Base-by-base conservation (phyloP, 2,113 vertebrate species). In the Cranoglanis bouderius region DNA sequence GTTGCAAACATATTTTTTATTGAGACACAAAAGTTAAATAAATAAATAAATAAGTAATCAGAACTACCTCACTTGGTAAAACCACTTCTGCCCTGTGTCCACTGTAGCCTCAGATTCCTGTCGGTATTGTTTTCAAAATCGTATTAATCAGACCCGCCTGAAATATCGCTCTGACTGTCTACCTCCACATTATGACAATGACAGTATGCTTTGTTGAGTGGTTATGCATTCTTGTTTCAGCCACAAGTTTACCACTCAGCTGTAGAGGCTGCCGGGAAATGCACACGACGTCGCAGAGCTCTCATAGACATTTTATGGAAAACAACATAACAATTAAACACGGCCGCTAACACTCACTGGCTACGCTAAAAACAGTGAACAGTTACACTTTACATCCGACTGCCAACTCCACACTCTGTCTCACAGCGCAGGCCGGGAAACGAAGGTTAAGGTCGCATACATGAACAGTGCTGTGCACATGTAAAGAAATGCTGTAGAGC, bases 291-390 rank as follows among this genome's bases (percentile, higher is more conserved):
- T 32, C n/a, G 24, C 38, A 40, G 80, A 38, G 35, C 40, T 21
- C 80, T 59, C 53, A 40, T 43, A 61, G 81, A 83, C n/a, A 10
- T 85, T 85, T 85, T 51, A 85, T 67, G 61, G 83, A 32, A 67
- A 65, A 51, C 61, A 67, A 67, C 83, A 32, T 85, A 70, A 65
- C 61, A 85, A 85, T 85, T 85, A 84, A 84, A 84, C 21, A 29
- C 59, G 38, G 14, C 57, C 6, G 59, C 82, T 84, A 67, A 85
- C 83, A 85, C 82, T 46, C 82, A 65, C 82, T 46, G 59, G 59
- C 29, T 65, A 16, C 6, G 26, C 82, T 65, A 65, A 84, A 83
- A 63, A 46, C 40, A 67, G 83, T 4, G 43, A 85, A 67, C 7
- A 21, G 83, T 85, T 85, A 32, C 26, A n/a, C 14, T 67, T 85